These are phyloP conservation scores for Drosophila meridionalis DNA, from an alignment of 2,888 invertebrate genomes.

Conservation along the genomic window DNA sequence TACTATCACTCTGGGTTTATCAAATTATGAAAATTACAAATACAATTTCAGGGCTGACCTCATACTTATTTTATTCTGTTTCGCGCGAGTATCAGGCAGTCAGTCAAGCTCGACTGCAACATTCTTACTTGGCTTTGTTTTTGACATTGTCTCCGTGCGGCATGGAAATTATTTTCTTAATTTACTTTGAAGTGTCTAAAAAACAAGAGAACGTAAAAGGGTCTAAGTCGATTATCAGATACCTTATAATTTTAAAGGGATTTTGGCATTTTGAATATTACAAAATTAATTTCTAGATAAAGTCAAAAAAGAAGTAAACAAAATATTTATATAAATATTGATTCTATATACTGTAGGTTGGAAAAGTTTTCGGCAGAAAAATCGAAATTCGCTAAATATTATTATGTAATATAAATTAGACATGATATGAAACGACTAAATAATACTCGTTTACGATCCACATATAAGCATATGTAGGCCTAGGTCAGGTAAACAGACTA, in stretches of 20 bases:
- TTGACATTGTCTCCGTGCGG: slow-evolving; percentile 5
- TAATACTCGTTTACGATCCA: no score
- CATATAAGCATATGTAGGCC: no score
- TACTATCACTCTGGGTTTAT: no score
- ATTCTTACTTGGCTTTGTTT: not conserved
- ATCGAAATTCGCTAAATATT: no score
- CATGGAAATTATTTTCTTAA: slow-evolving; percentile 65
- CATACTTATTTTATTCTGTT: not conserved
- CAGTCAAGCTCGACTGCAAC: not conserved
- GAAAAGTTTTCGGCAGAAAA: no score
- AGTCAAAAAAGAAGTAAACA: not conserved
- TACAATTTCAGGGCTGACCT: not conserved
- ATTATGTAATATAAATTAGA: no score
- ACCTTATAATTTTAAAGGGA: not conserved
- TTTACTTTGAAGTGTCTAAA: slow-evolving; percentile 52
- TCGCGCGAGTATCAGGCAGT: not conserved
- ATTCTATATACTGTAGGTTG: no score
- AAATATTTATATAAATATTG: no score
- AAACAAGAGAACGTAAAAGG: not conserved
- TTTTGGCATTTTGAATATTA: not conserved
- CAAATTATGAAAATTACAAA: no score
- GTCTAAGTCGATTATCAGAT: not conserved
- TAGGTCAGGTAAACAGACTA: no score
- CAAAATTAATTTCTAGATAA: not conserved
- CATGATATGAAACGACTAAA: no score